A percentile compares a stretch with the other conserved stretches of the same genome.
phyloP scores from a whole-genome alignment of 2,113 vertebrate species.

The Actinemys pallida region DNA sequence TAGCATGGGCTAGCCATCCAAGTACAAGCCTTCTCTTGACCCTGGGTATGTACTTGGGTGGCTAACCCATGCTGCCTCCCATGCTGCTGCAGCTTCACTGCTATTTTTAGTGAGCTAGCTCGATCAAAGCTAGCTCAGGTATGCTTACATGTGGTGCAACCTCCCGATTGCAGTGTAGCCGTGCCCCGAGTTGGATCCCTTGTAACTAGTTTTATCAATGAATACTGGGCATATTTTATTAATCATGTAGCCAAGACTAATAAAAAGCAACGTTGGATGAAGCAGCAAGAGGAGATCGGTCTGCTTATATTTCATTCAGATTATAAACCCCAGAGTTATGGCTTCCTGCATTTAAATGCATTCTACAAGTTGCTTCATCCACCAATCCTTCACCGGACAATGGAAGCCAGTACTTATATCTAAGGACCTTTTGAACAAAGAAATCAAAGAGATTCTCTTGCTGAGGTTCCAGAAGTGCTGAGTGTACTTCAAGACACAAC shows the following conservation, averaged over 20 bases:
- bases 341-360: not conserved
- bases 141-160: too few species aligned
- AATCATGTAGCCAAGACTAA: not conserved
- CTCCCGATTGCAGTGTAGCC: too few species aligned
- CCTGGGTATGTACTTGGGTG: too few species aligned
- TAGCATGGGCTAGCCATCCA: too few species aligned
- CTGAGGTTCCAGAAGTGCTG: not conserved
- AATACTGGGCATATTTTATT: not conserved
- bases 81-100: too few species aligned
- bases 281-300: not conserved
- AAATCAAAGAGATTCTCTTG: not conserved
- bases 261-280: not conserved
- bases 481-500: not conserved
- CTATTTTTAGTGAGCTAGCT: too few species aligned
- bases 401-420: too few species aligned
- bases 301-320: not conserved
- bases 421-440: too few species aligned
- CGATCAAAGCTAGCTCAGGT: too few species aligned
- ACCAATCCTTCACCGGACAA: not conserved
- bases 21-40: too few species aligned
- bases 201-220: not conserved
- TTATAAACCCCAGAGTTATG: not conserved
- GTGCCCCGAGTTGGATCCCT: not conserved
- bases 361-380: rapidly evolving
- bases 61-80: too few species aligned